These are phyloP conservation scores for Sesia bembeciformis DNA, from an alignment of 2,888 invertebrate genomes.

Conservation along the genomic window DNA sequence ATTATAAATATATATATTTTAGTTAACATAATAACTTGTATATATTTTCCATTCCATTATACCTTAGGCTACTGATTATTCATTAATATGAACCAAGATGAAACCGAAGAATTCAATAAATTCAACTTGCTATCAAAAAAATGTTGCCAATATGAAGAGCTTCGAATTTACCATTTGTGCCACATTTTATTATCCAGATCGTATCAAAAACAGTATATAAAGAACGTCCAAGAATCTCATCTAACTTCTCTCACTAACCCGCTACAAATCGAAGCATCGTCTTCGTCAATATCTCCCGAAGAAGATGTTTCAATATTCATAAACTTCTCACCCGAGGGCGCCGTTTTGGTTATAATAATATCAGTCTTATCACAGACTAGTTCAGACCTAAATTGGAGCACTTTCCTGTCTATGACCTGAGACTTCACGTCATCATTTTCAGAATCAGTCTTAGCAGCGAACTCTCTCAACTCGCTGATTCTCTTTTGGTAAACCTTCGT, in stretches of 20 bases:
- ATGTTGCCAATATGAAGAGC: no score
- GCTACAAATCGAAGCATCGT: neutral
- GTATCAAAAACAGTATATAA: no score
- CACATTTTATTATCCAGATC: no score
- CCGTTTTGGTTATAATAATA: slow-evolving; percentile 53
- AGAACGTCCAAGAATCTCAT: no score
- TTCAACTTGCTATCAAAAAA: no score
- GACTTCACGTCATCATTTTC: slow-evolving; percentile 39
- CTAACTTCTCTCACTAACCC: neutral
- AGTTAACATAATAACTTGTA: no score
- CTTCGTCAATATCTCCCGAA: slow-evolving; percentile 23
- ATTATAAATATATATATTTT: no score
- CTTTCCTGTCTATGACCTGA: slow-evolving; percentile 4
- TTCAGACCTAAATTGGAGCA: slow-evolving; percentile 15
- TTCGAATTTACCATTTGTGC: no score
- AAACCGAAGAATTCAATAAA: no score
- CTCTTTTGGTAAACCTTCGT: slow-evolving; percentile 24
- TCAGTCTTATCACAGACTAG: slow-evolving; percentile 46
- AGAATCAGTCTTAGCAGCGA: slow-evolving; percentile 47
- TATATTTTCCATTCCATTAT: no score
- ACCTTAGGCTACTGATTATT: no score
- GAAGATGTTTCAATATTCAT: slow-evolving; percentile 40
- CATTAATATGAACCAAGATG: no score
- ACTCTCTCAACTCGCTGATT: slow-evolving; percentile 33
- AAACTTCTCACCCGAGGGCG: slow-evolving; percentile 53